Evolutionary conservation across 2,797 vertebrate species (phyloP), one percentile per base, ranked within the genome.

Genomic region (Pachyuromys duprasi): DNA sequence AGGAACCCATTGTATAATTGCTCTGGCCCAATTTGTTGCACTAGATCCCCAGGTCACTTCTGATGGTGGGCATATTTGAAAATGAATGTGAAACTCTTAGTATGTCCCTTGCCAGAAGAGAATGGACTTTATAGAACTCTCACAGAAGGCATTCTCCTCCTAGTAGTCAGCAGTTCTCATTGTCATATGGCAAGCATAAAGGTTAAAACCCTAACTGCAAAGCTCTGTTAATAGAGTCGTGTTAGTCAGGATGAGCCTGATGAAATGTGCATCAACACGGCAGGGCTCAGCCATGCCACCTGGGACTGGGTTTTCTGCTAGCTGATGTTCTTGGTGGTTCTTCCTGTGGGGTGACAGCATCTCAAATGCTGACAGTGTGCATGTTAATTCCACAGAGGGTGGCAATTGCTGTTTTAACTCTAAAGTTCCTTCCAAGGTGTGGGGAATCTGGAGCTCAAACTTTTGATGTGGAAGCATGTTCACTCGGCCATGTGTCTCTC

Each of bases 101-200:
- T 63, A 49, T 96, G 89, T 78, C 95, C 82, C 96, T 97, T 95
- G 57, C 75, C 90, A 92, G 89, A 96, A 86, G 80, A 93, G 45
- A 93, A 78, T 84, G 13, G 80, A 49, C 60, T 97, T 94, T 95
- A 93, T 74, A 96, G 86, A 95, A 55, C 55, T 96, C 45, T 67
- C 94, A 67, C 70, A 97, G 92, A 90, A 97, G 86, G 75, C 18
- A 1, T 92, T 97, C 45, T 96, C 39, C 60, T 70, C 78, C 13
- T 36, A 75, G 33, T 63, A 89, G 39, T 86, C 96, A 88, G 45
- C 60, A 13, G 60, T 95, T 93, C 42, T 63, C 94, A 36, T 67
- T 80, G 97, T 84, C 36, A 3, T 90, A 6, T n/a, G 82, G 79
- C 81, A 93, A 94, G 90, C 62, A n/a, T 55, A 13, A 49, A 86